A percentile compares a stretch with the other conserved stretches of the same genome.
Evolutionary conservation across 2,888 invertebrate genomes (phyloP).

Genomic region (Diachrysia chrysitis): DNA sequence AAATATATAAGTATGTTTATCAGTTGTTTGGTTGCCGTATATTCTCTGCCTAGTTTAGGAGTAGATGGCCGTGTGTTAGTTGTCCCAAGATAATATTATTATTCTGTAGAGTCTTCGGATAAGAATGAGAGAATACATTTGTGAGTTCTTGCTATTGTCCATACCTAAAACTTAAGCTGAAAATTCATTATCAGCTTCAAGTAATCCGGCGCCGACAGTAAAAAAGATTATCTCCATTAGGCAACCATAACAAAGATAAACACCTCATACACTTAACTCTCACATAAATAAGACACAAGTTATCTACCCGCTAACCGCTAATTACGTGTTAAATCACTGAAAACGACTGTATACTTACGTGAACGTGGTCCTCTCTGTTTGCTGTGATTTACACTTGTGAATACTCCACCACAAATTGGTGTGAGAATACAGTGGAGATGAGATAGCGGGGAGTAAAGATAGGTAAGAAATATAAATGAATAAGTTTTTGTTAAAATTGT

Average conservation of each 20-base stretch:
- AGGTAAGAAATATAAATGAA: no score
- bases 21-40: no score
- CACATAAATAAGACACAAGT: slow-evolving; percentile 54
- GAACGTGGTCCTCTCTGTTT: slow-evolving; percentile 73
- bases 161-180: no score
- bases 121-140: no score
- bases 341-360: slow-evolving; percentile 74
- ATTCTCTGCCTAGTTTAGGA: no score
- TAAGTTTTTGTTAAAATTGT: no score
- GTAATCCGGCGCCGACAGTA: not conserved
- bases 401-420: slow-evolving; percentile 66
- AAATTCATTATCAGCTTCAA: no score
- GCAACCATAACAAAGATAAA: not conserved
- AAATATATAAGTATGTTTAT: no score
- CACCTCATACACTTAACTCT: slow-evolving; percentile 28
- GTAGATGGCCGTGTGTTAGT: no score
- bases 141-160: no score
- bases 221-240: not conserved
- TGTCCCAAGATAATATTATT: no score
- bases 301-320: slow-evolving; percentile 76
- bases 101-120: no score
- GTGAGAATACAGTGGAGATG: slow-evolving; percentile 21
- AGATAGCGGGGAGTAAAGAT: slow-evolving; percentile 31
- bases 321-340: slow-evolving; percentile 87
- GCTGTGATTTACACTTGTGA: slow-evolving; percentile 83